A percentile compares a stretch with the other conserved stretches of the same genome.
Conservation (phyloP, 2,888 invertebrate species). For the Belgica antarctica region DNA sequence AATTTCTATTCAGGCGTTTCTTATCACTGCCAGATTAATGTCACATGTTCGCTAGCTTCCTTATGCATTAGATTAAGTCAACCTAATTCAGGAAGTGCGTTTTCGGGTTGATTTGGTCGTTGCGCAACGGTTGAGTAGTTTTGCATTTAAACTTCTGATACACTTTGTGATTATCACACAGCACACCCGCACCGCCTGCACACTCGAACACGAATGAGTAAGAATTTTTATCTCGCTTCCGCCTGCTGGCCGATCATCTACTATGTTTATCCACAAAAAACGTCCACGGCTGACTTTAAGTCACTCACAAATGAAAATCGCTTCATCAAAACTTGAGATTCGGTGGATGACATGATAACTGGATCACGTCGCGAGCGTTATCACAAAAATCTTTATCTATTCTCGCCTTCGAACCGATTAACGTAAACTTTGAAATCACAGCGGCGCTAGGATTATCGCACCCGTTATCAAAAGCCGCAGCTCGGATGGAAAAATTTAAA, state of each 20-base stretch:
- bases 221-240: not conserved
- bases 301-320: too few species aligned
- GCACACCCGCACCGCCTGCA: not conserved
- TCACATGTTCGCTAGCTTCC: slow-evolving; percentile 23
- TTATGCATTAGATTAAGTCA: too few species aligned
- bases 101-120: too few species aligned
- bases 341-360: not conserved
- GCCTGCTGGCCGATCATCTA: not conserved
- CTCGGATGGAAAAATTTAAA: not conserved
- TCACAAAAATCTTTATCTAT: not conserved
- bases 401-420: too few species aligned
- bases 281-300: not conserved
- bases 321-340: not conserved
- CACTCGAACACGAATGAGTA: not conserved
- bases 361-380: not conserved
- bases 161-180: not conserved
- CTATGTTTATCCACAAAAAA: not conserved
- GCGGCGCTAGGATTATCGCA: not conserved
- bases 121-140: not conserved
- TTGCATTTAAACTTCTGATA: not conserved
- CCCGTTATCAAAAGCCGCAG: not conserved
- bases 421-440: not conserved
- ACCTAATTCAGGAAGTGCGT: too few species aligned
- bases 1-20: not conserved
- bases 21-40: slow-evolving; percentile 15